A percentile compares a stretch with the other conserved stretches of the same genome.
Evolutionary conservation across 2,888 invertebrate species (phyloP).

Genomic region (Lepidochrysops patricia): DNA sequence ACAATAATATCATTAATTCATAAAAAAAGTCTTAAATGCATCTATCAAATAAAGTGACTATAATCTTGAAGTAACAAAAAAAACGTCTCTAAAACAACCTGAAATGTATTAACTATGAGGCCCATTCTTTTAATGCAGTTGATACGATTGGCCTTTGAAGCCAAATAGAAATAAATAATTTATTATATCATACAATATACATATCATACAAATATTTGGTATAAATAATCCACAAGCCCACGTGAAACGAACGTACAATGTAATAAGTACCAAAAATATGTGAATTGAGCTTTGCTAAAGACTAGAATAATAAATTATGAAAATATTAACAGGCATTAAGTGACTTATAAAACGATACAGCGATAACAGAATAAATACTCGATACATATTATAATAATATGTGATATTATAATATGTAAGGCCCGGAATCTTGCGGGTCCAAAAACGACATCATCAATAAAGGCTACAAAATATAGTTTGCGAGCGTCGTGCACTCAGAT

Average conservation of each 20-base stretch:
- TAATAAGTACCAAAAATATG: slow-evolving; percentile 22
- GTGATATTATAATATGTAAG: too few relatives aligned
- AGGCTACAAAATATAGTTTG: neutral
- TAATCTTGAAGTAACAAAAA: neutral
- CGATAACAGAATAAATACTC: neutral
- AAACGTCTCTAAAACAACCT: neutral
- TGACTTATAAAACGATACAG: slow-evolving; percentile 1
- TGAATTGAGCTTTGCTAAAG: slow-evolving; percentile 60
- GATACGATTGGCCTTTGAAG: neutral
- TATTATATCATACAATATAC: neutral
- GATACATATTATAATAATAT: neutral
- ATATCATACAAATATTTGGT: slow-evolving; percentile 7
- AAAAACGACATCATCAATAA: neutral
- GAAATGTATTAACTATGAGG: neutral
- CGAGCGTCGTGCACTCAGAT: neutral
- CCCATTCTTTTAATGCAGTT: neutral
- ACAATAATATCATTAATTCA: neutral
- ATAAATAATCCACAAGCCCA: slow-evolving; percentile 8
- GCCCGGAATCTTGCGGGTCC: too few relatives aligned
- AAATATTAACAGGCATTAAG: slow-evolving; percentile 13
- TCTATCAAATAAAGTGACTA: neutral
- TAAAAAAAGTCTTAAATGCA: neutral
- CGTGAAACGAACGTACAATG: neutral
- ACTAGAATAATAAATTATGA: slow-evolving; percentile 54
- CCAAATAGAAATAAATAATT: slow-evolving; percentile 4